phyloP scores from a whole-genome alignment of 2,888 invertebrate species.

The Agonopterix arenella region DNA sequence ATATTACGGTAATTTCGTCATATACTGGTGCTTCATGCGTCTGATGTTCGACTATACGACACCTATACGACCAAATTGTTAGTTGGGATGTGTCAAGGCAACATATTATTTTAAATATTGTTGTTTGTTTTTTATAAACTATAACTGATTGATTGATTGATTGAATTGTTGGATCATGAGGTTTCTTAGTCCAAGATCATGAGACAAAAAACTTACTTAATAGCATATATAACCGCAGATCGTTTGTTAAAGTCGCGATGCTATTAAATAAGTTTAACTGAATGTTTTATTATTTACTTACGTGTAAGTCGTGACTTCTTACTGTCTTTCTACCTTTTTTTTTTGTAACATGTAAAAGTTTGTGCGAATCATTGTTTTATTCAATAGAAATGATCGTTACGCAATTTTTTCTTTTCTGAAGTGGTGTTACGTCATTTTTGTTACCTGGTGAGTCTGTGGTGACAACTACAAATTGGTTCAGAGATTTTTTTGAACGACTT shows the following conservation, averaged over 20 bases:
- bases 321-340: slow-evolving; percentile 8
- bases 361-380: slow-evolving; percentile 14
- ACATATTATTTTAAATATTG: no score
- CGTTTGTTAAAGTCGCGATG: slow-evolving; percentile 1
- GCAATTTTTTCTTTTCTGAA: slow-evolving; percentile 5
- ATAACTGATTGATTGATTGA: no score
- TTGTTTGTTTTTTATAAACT: no score
- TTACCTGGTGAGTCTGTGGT: neutral
- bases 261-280: slow-evolving; percentile 7
- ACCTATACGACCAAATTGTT: no score
- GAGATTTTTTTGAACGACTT: no score
- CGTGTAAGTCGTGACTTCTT: slow-evolving; percentile 17
- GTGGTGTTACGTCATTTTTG: neutral
- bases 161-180: no score
- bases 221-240: neutral
- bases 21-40: no score
- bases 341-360: slow-evolving; percentile 10
- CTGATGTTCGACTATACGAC: no score
- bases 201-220: no score
- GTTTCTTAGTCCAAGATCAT: no score
- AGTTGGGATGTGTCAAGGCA: no score
- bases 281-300: slow-evolving; percentile 11
- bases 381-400: slow-evolving; percentile 6
- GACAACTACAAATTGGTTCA: neutral
- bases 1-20: no score